These are phyloP conservation scores for Lepisosteus osseus DNA, from an alignment of 2,113 vertebrate species.

Conservation along the genomic window DNA sequence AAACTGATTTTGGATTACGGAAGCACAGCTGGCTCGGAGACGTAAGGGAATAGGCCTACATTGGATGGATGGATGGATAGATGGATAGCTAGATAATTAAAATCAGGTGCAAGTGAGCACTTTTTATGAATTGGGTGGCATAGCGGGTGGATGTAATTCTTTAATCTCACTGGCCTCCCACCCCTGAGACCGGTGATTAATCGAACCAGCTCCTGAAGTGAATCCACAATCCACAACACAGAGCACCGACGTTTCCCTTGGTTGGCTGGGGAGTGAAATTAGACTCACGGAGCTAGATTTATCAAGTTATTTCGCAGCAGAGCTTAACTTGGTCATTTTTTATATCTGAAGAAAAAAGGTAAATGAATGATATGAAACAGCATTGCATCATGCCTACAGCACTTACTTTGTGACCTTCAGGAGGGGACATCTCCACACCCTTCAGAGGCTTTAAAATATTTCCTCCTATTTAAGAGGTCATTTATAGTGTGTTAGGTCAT, in stretches of 20 bases:
- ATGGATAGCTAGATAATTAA: conserved; percentile 31
- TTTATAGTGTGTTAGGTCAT: no score
- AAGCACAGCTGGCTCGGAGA: conserved; percentile 25
- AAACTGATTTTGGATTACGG: background rate
- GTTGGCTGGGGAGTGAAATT: background rate
- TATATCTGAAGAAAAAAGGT: no score
- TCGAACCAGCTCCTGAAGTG: background rate
- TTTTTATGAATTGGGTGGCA: conserved; percentile 15
- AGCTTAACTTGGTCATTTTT: no score
- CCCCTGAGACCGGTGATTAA: conserved; percentile 11
- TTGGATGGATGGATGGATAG: conserved; percentile 21
- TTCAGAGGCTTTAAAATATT: no score
- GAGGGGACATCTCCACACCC: no score
- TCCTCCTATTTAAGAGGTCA: no score
- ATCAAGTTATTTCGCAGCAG: no score
- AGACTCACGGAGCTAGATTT: background rate
- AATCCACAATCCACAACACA: background rate
- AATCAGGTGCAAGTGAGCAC: conserved; percentile 24
- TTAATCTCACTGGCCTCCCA: conserved; percentile 20
- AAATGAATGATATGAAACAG: no score
- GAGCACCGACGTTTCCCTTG: background rate
- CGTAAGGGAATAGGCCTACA: background rate
- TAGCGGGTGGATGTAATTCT: conserved; percentile 7
- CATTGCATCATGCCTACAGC: no score
- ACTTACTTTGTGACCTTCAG: no score